Evolutionary conservation across 1,140 invertebrate species (phyloP).

Genomic region (Pseudomyrmex pallidus): DNA sequence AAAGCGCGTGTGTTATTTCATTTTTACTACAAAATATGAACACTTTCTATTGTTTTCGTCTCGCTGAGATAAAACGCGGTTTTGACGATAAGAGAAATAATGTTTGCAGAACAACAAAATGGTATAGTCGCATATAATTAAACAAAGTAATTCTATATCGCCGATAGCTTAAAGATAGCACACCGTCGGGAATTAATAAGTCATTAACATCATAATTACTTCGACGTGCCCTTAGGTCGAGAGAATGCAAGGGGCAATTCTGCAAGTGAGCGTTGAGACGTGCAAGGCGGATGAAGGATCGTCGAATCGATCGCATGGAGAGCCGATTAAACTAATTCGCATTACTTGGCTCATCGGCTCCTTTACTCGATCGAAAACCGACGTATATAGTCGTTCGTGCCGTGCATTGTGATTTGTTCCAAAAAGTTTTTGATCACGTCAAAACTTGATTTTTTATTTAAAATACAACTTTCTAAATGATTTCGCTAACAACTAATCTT

Average conservation of each 20-base stretch:
- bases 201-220: constrained; percentile 53
- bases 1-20: not conserved
- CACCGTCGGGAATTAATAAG: constrained; percentile 30
- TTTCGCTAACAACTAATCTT: too few relatives aligned
- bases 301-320: constrained; percentile 41
- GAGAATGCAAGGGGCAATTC: constrained; percentile 54
- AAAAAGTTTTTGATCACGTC: constrained; percentile 2
- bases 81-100: not conserved
- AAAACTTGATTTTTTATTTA: constrained; percentile 9
- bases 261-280: constrained; percentile 20
- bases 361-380: constrained; percentile 44
- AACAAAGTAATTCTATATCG: not conserved
- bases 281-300: constrained; percentile 45
- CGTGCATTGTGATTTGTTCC: not conserved
- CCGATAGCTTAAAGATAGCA: constrained; percentile 11
- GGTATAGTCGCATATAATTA: constrained; percentile 9
- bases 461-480: too few relatives aligned
- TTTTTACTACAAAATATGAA: not conserved
- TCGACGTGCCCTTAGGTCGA: constrained; percentile 2
- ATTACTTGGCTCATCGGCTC: constrained; percentile 36
- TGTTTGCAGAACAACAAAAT: not conserved
- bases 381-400: constrained; percentile 7
- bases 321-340: constrained; percentile 66
- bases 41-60: too few relatives aligned
- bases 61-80: too few relatives aligned